These are phyloP conservation scores for Agapornis roseicollis DNA, from an alignment of 2,113 vertebrate genomes.

Conservation along the genomic window DNA sequence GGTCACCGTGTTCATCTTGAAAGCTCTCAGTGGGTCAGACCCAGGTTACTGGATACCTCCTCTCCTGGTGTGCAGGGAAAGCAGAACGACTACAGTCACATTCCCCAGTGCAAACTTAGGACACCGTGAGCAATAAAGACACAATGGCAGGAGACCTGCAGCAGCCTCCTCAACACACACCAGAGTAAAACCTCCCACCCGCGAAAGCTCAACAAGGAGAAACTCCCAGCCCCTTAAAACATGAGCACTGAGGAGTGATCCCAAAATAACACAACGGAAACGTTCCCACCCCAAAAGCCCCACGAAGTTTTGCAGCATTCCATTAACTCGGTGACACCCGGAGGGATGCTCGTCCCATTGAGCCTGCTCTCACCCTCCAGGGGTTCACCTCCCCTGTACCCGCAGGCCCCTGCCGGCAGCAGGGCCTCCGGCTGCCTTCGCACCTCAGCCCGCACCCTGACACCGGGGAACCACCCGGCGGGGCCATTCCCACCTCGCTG, in stretches of 20 bases:
- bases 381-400: neutral
- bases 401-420: neutral
- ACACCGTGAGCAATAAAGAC: neutral
- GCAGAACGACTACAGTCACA: neutral
- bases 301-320: neutral
- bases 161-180: neutral
- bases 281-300: neutral
- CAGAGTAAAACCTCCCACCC: neutral
- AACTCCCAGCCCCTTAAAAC: neutral
- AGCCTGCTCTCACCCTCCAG: neutral
- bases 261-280: accelerated
- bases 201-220: accelerated
- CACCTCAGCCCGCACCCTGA: neutral
- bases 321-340: neutral
- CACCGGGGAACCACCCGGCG: neutral
- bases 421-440: neutral
- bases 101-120: neutral
- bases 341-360: neutral
- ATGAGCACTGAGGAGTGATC: neutral
- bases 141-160: neutral
- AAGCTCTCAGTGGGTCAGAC: neutral
- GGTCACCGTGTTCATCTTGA: neutral
- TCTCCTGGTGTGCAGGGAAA: neutral
- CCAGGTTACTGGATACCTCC: neutral
- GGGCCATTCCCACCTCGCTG: neutral